Evolutionary conservation across 1,140 invertebrate genomes (phyloP), one percentile per base, ranked within the genome.

Genomic region (Pogonus chalceus): DNA sequence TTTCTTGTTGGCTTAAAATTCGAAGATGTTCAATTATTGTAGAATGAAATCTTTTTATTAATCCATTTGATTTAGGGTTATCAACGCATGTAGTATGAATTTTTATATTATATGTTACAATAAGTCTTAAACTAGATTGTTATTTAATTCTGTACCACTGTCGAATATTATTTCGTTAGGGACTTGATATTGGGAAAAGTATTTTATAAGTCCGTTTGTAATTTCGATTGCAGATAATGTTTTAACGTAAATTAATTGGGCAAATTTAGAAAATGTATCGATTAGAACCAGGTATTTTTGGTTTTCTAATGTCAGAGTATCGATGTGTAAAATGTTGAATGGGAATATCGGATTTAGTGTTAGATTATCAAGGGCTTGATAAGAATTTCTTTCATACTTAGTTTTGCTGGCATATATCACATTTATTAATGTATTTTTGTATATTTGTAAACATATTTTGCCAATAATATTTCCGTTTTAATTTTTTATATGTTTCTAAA

Each of bases 381-480:
- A 53, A 16, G 63, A 64, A 10, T 61, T 52, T 57, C 64, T 58
- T n/a, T 65, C 62, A 35, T 66, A 66, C 59, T 68, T n/a, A 66
- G 2, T 48, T 7, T 55, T 24, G 47, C 57, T 63, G 54, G 35
- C 59, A 66, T 14, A 60, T 59, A 35, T 62, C 56, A 43, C 62
- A 64, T 21, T 35, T 23, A 48, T 62, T 62, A 10, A 65, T 51
- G 35, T 52, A 62, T 16, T 58, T 54, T 49, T 46, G 37, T 14
- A 65, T 58, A 35, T 58, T 51, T 21, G 58, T 49, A 22, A 65
- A 53, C 58, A 71, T 64, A n/a, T 64, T 65, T 18, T 66, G 66
- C 62, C 68, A 71, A 54, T 65, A 64, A 53, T 65, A 69, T 46
- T 65, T 62, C 51, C 59, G 55, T 55, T 63, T 60, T n/a, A 70